These are phyloP conservation scores for Sycophila texana DNA, from an alignment of 2,888 invertebrate genomes.

Conservation along the genomic window DNA sequence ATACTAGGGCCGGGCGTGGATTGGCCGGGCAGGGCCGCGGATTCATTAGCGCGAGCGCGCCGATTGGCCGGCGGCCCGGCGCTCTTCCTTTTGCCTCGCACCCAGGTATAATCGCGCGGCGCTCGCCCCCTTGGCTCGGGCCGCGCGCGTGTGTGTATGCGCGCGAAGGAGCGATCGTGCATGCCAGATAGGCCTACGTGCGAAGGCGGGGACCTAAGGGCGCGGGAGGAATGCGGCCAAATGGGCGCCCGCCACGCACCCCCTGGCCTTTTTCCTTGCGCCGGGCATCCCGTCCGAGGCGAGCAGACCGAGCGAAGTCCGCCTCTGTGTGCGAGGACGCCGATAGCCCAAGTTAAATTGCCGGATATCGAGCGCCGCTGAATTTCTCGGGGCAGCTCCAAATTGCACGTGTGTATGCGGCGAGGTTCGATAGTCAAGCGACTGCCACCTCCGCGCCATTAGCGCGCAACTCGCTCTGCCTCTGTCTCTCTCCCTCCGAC, in stretches of 20 bases:
- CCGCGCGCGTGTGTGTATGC: neutral
- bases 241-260: neutral
- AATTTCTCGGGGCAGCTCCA: slow-evolving; percentile 53
- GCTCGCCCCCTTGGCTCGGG: slow-evolving; percentile 19
- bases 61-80: slow-evolving; percentile 59
- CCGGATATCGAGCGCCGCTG: slow-evolving; percentile 54
- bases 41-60: slow-evolving; percentile 53
- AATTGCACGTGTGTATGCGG: slow-evolving; percentile 52
- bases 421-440: slow-evolving; percentile 43
- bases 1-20: slow-evolving; percentile 59
- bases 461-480: neutral
- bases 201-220: slow-evolving; percentile 27
- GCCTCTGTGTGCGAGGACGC: slow-evolving; percentile 14
- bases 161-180: slow-evolving; percentile 70
- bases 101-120: slow-evolving; percentile 67
- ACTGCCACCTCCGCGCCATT: slow-evolving; percentile 22
- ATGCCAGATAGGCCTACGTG: slow-evolving; percentile 67
- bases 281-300: too few relatives aligned
- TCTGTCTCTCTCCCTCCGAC: neutral
- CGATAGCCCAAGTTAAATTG: slow-evolving; percentile 57
- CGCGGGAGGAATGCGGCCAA: neutral
- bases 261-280: neutral
- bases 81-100: slow-evolving; percentile 67
- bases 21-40: slow-evolving; percentile 53
- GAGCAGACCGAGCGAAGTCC: too few relatives aligned